These are phyloP conservation scores for Cheilosia impressa DNA, from an alignment of 2,888 invertebrate genomes.

Conservation along the genomic window DNA sequence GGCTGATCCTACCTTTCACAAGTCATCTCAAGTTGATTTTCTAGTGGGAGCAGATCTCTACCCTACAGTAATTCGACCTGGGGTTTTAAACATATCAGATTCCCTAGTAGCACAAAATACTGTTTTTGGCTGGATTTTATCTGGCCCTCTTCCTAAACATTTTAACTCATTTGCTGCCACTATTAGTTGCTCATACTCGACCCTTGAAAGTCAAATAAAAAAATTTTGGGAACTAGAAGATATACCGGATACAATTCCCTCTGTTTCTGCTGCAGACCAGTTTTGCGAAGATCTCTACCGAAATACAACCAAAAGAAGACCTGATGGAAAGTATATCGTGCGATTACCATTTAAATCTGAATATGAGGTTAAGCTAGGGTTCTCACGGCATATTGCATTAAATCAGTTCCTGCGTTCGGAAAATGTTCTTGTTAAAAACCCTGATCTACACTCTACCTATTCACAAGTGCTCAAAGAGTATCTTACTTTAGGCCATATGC, in stretches of 20 bases:
- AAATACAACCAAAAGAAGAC: too few relatives aligned
- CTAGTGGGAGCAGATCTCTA: too few relatives aligned
- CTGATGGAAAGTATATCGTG: background rate
- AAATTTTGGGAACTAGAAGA: background rate
- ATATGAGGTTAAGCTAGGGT: background rate
- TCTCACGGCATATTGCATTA: too few relatives aligned
- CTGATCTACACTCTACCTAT: background rate
- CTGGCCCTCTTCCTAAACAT: too few relatives aligned
- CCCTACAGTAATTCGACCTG: too few relatives aligned
- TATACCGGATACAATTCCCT: background rate
- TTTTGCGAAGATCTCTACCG: background rate
- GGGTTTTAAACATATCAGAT: too few relatives aligned
- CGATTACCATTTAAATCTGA: background rate
- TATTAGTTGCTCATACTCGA: too few relatives aligned
- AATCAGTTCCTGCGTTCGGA: background rate
- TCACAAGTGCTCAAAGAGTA: background rate
- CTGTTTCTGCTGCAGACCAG: background rate
- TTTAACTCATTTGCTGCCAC: too few relatives aligned
- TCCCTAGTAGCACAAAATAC: too few relatives aligned
- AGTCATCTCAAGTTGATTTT: too few relatives aligned
- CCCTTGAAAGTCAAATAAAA: background rate
- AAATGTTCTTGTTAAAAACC: background rate
- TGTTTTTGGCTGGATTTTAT: too few relatives aligned
- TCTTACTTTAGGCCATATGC: background rate
- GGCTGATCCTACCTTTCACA: too few relatives aligned